Conservation (phyloP, 2,888 invertebrate species). For the Hirtodrosophila histrioides region DNA sequence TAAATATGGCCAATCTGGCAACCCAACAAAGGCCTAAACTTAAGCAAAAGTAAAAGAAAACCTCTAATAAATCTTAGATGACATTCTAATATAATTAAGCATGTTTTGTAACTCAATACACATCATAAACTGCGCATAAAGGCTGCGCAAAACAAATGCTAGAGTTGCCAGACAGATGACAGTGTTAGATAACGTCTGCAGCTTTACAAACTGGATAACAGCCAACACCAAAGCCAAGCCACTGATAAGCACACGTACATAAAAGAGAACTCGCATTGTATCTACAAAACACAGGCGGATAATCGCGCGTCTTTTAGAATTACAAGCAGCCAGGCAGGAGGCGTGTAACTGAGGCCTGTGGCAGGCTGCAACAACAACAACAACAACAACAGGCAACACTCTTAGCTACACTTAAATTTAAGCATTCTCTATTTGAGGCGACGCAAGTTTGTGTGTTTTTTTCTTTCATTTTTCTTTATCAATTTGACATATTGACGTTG, state of each 20-base stretch:
- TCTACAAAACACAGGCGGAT: constrained; percentile 40
- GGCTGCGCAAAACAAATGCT: not conserved
- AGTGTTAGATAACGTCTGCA: constrained; percentile 39
- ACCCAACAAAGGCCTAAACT: too few relatives aligned
- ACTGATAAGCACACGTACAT: constrained; percentile 44
- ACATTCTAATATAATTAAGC: not conserved
- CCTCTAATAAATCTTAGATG: not conserved
- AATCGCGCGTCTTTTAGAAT: constrained; percentile 35
- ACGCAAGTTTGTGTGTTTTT: constrained; percentile 7
- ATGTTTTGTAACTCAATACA: not conserved
- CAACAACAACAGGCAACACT: constrained; percentile 13
- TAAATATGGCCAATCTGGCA: too few relatives aligned
- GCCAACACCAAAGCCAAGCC: constrained; percentile 50
- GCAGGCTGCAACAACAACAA: not conserved
- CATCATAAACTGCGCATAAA: constrained; percentile 1
- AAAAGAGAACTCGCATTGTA: constrained; percentile 14
- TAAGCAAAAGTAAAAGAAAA: not conserved
- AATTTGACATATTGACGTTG: constrained; percentile 82
- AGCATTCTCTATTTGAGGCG: constrained; percentile 29
- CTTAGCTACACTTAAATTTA: constrained; percentile 63
- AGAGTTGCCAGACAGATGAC: constrained; percentile 34
- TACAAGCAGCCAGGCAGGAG: constrained; percentile 3
- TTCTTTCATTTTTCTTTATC: constrained; percentile 53
- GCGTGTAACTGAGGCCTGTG: too few relatives aligned
- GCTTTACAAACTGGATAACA: constrained; percentile 29